phyloP scores from a whole-genome alignment of 2,797 vertebrate genomes.

The Enoplosus armatus region DNA sequence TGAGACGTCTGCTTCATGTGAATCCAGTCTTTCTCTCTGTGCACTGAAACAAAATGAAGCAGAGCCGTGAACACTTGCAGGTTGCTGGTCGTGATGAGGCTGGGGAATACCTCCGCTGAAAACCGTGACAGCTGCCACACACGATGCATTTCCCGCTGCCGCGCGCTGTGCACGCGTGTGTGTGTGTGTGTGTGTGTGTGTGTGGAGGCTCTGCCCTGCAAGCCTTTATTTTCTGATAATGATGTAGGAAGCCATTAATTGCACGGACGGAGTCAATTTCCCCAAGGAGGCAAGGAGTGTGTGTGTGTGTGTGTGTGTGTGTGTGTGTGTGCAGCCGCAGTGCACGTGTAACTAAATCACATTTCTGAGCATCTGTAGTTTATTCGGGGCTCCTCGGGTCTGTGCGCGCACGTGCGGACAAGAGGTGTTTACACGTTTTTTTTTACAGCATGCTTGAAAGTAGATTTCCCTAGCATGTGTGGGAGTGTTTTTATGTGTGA shows the following conservation, averaged over 20 bases:
- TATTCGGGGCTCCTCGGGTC: constrained; percentile 3
- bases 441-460: constrained; percentile 17
- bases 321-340: neutral
- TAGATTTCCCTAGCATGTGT: constrained; percentile 29
- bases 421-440: constrained; percentile 34
- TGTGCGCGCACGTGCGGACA: constrained; percentile 29
- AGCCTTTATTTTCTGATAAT: constrained; percentile 7
- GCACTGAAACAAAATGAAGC: neutral
- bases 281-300: neutral
- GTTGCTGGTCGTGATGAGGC: constrained; percentile 37
- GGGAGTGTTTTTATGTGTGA: constrained; percentile 28
- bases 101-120: constrained; percentile 71
- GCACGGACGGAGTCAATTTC: constrained; percentile 9
- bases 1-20: neutral
- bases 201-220: neutral
- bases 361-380: constrained; percentile 19
- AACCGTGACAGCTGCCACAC: constrained; percentile 57
- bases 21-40: neutral
- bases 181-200: neutral
- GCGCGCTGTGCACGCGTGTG: neutral
- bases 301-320: neutral
- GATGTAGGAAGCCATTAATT: constrained; percentile 10
- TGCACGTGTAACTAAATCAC: neutral
- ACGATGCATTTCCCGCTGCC: constrained; percentile 31
- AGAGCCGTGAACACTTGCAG: neutral